phyloP scores from a whole-genome alignment of 2,888 invertebrate species.

The Amblyjoppa proteus region DNA sequence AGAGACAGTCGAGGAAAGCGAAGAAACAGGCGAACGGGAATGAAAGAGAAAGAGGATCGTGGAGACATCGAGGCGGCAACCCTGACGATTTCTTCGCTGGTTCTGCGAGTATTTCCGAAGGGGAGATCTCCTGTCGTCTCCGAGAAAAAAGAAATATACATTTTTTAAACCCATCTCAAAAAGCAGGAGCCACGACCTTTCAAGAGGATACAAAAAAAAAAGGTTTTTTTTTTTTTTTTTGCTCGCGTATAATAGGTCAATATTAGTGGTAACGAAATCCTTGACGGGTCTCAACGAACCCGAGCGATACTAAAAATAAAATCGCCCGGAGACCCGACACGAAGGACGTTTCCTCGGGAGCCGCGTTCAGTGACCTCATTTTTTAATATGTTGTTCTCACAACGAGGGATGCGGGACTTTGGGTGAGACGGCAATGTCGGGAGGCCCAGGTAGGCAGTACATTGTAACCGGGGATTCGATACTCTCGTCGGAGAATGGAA shows the following conservation, averaged over 20 bases:
- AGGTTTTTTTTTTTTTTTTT: background rate
- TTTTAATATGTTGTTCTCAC: slow-evolving; percentile 36
- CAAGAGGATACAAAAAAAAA: background rate
- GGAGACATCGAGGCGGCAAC: slow-evolving; percentile 49
- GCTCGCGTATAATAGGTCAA: background rate
- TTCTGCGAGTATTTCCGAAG: too few relatives aligned
- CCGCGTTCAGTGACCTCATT: slow-evolving; percentile 63
- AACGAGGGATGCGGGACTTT: slow-evolving; percentile 59
- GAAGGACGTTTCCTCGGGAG: slow-evolving; percentile 43
- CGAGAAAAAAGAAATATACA: too few relatives aligned
- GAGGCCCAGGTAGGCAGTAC: slow-evolving; percentile 47
- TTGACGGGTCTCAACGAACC: background rate
- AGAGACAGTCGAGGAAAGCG: slow-evolving; percentile 61
- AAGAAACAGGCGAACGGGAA: slow-evolving; percentile 59
- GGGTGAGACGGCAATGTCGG: slow-evolving; percentile 46
- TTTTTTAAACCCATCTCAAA: too few relatives aligned
- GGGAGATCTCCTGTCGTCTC: too few relatives aligned
- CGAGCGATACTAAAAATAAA: slow-evolving; percentile 6
- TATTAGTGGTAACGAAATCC: background rate
- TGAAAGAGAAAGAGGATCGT: slow-evolving; percentile 63
- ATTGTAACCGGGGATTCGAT: slow-evolving; percentile 57
- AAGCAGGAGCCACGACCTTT: too few relatives aligned
- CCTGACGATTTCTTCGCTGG: background rate
- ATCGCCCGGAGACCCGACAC: background rate
- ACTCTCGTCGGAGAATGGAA: slow-evolving; percentile 48